These are phyloP conservation scores for Xestia xanthographa DNA, from an alignment of 2,888 invertebrate genomes.

Conservation along the genomic window DNA sequence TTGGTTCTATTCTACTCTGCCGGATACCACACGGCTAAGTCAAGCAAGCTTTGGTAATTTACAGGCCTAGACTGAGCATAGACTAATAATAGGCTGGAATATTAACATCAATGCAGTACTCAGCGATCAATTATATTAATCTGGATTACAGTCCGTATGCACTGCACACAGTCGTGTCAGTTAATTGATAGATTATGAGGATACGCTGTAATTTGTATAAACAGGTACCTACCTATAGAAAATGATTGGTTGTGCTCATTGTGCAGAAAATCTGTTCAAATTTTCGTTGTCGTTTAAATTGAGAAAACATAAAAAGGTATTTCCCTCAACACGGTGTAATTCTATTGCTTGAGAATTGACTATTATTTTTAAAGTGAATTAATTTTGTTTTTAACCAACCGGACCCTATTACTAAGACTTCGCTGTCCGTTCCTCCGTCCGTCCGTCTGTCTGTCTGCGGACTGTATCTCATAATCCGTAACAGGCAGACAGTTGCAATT, in stretches of 20 bases:
- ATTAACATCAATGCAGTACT: constrained; percentile 17
- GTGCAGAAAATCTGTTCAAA: background rate
- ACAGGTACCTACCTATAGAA: no score
- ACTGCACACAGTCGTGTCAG: background rate
- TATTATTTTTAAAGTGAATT: no score
- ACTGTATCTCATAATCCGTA: no score
- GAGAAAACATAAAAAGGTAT: background rate
- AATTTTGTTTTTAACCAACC: no score
- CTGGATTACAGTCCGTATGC: constrained; percentile 13
- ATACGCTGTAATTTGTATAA: no score
- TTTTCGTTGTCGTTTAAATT: background rate
- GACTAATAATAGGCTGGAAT: background rate
- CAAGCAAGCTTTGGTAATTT: background rate
- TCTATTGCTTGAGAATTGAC: no score
- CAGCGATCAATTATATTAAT: constrained; percentile 44
- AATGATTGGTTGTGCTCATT: background rate
- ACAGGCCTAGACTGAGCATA: background rate
- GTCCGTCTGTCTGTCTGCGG: no score
- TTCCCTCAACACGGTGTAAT: background rate
- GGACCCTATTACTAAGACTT: no score
- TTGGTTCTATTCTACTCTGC: no score
- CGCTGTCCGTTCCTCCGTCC: no score
- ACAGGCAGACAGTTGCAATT: no score
- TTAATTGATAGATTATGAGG: constrained; percentile 30
- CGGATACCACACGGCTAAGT: no score